Evolutionary conservation across 2,797 vertebrate species (phyloP).

Genomic region (Clarias fuscus): DNA sequence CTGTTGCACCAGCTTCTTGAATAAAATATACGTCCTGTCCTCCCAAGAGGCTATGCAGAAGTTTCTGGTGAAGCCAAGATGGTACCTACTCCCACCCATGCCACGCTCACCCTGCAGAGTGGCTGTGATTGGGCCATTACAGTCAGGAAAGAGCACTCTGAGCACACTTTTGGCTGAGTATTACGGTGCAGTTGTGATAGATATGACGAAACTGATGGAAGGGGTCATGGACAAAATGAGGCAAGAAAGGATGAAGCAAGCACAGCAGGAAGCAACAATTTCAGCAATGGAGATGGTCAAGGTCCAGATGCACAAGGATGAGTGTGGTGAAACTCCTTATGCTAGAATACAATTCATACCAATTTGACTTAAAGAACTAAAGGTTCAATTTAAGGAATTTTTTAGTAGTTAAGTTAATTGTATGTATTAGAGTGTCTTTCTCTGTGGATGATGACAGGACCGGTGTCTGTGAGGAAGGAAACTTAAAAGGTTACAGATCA

Average conservation of each 20-base stretch:
- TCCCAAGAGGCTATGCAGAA: conserved; percentile 77
- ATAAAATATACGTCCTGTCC: conserved; percentile 89
- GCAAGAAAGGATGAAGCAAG: conserved; percentile 65
- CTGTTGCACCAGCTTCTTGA: conserved; percentile 82
- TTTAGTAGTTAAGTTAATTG: not conserved
- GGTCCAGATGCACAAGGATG: conserved; percentile 63
- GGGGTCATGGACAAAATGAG: conserved; percentile 61
- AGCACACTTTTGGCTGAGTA: conserved; percentile 77
- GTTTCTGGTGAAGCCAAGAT: conserved; percentile 83
- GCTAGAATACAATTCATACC: too few relatives aligned
- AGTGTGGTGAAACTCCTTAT: conserved; percentile 45
- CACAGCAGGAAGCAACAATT: conserved; percentile 67
- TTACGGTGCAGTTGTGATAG: conserved; percentile 80
- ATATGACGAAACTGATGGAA: conserved; percentile 73
- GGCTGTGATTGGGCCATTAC: conserved; percentile 79
- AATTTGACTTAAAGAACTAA: not conserved
- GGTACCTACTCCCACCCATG: conserved; percentile 88
- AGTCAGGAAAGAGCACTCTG: conserved; percentile 85
- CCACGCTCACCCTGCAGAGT: conserved; percentile 85
- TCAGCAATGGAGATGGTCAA: conserved; percentile 73
- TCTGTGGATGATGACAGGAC: not conserved
- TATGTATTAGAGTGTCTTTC: not conserved
- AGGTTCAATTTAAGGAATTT: not conserved
- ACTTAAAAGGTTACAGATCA: not conserved
- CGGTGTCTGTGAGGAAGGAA: not conserved